Evolutionary conservation across 2,113 vertebrate species (phyloP).

Genomic region (Seriola aureovittata): DNA sequence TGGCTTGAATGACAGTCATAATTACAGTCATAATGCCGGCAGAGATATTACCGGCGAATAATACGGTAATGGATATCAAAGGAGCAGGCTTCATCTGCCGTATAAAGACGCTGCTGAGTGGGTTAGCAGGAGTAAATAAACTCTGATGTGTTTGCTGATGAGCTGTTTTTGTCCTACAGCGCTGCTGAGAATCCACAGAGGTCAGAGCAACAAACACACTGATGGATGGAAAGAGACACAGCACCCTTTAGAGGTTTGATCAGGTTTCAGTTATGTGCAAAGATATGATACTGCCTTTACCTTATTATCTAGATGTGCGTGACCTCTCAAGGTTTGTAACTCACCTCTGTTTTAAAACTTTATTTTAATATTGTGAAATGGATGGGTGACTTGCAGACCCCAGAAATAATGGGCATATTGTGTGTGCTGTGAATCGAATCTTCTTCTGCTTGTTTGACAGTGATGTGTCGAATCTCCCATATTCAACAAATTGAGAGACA

Average conservation of each 20-base stretch:
- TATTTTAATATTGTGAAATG: background rate
- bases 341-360: background rate
- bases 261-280: background rate
- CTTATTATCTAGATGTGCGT: background rate
- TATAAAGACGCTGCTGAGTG: conserved; percentile 50
- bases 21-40: conserved; percentile 70
- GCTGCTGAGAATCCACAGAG: conserved; percentile 42
- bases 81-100: conserved; percentile 46
- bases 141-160: conserved; percentile 69
- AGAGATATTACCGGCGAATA: conserved; percentile 69
- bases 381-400: background rate
- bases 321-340: background rate
- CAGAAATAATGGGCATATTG: background rate
- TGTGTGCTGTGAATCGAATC: no score
- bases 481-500: no score
- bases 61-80: conserved; percentile 66
- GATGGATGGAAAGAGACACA: conserved; percentile 2
- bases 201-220: conserved; percentile 43
- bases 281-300: background rate
- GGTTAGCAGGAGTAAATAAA: conserved; percentile 71
- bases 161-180: conserved; percentile 51
- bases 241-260: background rate
- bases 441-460: no score
- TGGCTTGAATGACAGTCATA: conserved; percentile 73
- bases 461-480: no score